Base-by-base conservation (phyloP, 2,888 invertebrate species). In the Amphipoea lucens region DNA sequence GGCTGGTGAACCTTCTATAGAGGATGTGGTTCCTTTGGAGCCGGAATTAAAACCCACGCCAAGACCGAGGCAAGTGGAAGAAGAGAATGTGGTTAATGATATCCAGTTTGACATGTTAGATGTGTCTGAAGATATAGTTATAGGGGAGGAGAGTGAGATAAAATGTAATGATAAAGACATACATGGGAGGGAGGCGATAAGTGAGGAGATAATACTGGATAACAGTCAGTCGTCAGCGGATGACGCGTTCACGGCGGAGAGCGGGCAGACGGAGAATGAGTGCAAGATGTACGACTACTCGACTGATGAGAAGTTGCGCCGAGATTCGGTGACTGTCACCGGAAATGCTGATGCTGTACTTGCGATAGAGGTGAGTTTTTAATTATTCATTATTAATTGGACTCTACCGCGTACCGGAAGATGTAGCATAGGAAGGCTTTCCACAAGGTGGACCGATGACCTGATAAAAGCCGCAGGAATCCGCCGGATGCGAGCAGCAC, bases 41-140 rank as follows among this genome's bases (percentile, higher is more conserved):
- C 45, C 23, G 1, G 45, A 60, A 74, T 17, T 12, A 72, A 82
- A 74, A 57, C 23, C 76, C 11, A 36, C 66, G 20, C 79, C 80
- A 57, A 85, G 51, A 54, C 11, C 6, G 6, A 14, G 4, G 20
- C 87, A 83, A 68, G 76, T 87, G 36, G 81, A 86, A 29, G 91
- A 90, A 75, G 91, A 90, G 11, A 62, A 77, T 54, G 85, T 92
- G 45, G 90, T 91, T 9, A 95, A 93, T 87, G 95, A 95, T 73
- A 89, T 96, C 62, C 95, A 96, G 67, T 94, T 97, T 88, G 96
- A 96, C 80, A 96, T 96, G 96, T 91, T 97, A 78, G 96, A 96
- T 90, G 96, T 96, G 0, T 97, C 96, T 0, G 97, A 96, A 87
- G 96, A 96, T 82, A 96, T 97, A 77, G 93, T 95, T 0, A 96